Conservation (phyloP, 1,140 invertebrate genomes). For the Nymphalis io region DNA sequence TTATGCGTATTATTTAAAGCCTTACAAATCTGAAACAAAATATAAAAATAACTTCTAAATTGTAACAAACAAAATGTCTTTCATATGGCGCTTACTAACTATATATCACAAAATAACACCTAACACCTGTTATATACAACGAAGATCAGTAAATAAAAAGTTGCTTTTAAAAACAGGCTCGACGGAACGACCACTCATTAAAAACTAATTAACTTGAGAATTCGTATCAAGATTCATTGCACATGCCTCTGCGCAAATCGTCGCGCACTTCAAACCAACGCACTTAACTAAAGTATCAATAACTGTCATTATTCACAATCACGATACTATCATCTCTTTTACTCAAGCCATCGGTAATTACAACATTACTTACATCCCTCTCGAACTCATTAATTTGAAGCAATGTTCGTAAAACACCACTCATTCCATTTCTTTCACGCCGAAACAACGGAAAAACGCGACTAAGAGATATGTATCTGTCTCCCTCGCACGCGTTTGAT, state of each 20-base stretch:
- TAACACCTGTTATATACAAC: slow-evolving; percentile 2
- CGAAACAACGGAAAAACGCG: slow-evolving; percentile 54
- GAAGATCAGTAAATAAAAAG: slow-evolving; percentile 1
- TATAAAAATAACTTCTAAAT: too few relatives aligned
- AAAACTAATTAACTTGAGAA: slow-evolving; percentile 66
- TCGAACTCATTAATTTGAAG: slow-evolving; percentile 70
- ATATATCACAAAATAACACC: not conserved
- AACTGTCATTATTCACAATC: slow-evolving; percentile 70
- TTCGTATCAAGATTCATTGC: slow-evolving; percentile 53
- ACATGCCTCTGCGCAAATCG: slow-evolving; percentile 50
- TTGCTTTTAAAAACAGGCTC: slow-evolving; percentile 21
- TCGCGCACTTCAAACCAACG: slow-evolving; percentile 46
- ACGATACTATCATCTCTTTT: slow-evolving; percentile 74
- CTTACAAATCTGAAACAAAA: too few relatives aligned
- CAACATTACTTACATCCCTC: slow-evolving; percentile 68
- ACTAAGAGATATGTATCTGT: slow-evolving; percentile 39
- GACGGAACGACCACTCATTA: slow-evolving; percentile 41
- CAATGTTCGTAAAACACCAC: slow-evolving; percentile 45
- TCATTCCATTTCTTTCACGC: slow-evolving; percentile 70
- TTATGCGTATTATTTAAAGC: too few relatives aligned
- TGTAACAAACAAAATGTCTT: too few relatives aligned
- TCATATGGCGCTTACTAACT: too few relatives aligned
- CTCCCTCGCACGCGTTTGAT: slow-evolving; percentile 48
- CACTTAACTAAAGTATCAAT: slow-evolving; percentile 70
- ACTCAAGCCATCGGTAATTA: slow-evolving; percentile 69